A percentile compares a stretch with the other conserved stretches of the same genome.
Conservation (phyloP, 2,888 invertebrate species). For the Eristalis pertinax region DNA sequence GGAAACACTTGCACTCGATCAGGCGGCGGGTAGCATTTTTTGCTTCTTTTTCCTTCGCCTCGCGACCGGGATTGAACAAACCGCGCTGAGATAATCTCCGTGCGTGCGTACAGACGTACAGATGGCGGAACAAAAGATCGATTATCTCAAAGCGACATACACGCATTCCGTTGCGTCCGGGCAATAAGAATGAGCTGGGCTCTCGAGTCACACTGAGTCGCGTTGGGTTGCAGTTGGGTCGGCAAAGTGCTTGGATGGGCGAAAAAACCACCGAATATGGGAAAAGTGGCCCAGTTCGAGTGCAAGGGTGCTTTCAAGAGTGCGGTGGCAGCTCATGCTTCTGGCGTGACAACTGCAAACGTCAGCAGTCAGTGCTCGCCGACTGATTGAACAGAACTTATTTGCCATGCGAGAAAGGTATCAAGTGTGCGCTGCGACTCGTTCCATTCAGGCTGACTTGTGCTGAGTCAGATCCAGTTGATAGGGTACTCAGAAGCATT, state of each 20-base stretch:
- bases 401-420: conserved; percentile 11
- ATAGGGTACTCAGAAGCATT: neutral
- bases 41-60: neutral
- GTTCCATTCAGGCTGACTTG: neutral
- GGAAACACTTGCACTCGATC: conserved; percentile 25
- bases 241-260: neutral
- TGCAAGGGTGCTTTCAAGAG: too few species aligned
- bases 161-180: conserved; percentile 33
- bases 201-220: neutral
- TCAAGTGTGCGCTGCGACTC: neutral
- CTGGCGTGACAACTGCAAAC: neutral
- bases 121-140: conserved; percentile 36
- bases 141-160: conserved; percentile 37
- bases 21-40: conserved; percentile 43
- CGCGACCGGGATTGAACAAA: neutral
- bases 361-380: neutral
- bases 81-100: conserved; percentile 19
- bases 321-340: neutral
- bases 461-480: neutral
- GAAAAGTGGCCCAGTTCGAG: neutral
- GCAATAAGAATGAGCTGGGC: conserved; percentile 51
- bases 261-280: neutral
- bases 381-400: neutral
- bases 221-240: neutral
- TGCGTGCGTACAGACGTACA: conserved; percentile 33